Conservation (phyloP, 2,113 vertebrate genomes). For the Chloropsis hardwickii region DNA sequence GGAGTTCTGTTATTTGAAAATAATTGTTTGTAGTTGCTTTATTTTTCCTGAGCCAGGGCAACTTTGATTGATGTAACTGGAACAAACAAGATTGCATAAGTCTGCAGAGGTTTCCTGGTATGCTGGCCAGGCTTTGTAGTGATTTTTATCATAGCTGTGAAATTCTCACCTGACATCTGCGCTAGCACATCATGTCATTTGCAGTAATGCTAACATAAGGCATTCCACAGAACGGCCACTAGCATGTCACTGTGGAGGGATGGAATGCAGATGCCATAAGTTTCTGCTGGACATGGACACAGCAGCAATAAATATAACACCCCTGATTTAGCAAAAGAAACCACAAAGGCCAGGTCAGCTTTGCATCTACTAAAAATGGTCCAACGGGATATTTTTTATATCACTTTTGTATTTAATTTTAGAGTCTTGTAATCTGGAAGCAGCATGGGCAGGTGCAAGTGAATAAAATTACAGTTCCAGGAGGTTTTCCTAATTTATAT, state of each 20-base stretch:
- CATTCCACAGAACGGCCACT: background rate
- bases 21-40: background rate
- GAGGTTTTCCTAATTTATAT: background rate
- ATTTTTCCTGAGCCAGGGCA: background rate
- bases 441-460: background rate
- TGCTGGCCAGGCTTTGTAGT: background rate
- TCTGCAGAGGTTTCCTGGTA: conserved; percentile 20
- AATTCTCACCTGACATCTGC: conserved; percentile 28
- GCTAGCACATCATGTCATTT: background rate
- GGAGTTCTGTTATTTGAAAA: conserved; percentile 20
- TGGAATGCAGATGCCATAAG: fast-evolving
- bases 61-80: background rate
- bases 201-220: background rate
- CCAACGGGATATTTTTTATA: background rate
- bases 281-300: background rate
- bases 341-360: background rate
- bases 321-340: background rate
- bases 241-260: background rate
- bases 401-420: background rate
- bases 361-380: background rate
- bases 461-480: background rate
- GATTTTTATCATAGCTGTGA: conserved; percentile 7
- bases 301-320: background rate
- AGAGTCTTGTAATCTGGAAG: background rate
- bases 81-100: conserved; percentile 27